A percentile compares a stretch with the other conserved stretches of the same genome.
Conservation (phyloP, 2,113 vertebrate species). For the Crotophaga sulcirostris region DNA sequence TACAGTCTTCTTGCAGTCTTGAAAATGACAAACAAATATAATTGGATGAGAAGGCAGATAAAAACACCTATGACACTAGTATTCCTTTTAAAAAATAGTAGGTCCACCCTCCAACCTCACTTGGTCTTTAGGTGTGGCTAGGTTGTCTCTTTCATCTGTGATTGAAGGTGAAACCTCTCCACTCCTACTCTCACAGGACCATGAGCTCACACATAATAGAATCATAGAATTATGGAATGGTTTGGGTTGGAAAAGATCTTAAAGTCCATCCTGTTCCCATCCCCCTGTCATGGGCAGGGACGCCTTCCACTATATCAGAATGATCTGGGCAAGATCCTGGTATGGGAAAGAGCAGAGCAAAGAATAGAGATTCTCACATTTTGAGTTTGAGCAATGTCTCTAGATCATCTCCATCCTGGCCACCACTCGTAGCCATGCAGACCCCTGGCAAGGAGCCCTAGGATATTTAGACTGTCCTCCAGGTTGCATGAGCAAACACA, state of each 20-base stretch:
- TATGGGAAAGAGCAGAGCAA: neutral
- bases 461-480: neutral
- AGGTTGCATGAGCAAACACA: accelerated
- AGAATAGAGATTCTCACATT: neutral
- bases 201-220: neutral
- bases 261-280: no score
- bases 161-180: neutral
- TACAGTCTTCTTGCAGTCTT: neutral
- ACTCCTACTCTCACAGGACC: neutral
- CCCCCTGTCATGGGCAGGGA: no score
- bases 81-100: neutral
- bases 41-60: neutral
- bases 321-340: no score
- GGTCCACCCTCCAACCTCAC: neutral
- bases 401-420: neutral
- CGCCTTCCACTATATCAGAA: no score
- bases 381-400: neutral
- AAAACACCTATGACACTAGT: neutral
- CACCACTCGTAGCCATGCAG: neutral
- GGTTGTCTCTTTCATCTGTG: neutral
- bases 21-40: neutral
- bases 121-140: neutral
- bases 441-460: neutral
- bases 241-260: no score
- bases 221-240: no score